Percentiles rank a stretch among this genome's conserved stretches.
phyloP scores from a whole-genome alignment of 2,797 vertebrate species.

The Gallirallus australis region DNA sequence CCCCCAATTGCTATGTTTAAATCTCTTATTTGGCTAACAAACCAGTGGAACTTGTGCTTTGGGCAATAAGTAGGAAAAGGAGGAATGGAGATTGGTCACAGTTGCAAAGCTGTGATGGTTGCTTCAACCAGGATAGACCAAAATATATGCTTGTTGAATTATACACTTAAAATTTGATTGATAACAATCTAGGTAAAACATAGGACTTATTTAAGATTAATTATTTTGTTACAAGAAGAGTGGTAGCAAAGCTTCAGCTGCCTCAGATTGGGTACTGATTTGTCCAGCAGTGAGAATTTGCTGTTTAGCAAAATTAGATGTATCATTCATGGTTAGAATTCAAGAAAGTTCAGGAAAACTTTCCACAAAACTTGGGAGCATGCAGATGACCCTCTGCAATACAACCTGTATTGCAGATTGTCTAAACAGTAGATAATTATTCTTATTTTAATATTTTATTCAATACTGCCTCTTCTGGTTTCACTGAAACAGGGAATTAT shows the following conservation, averaged over 20 bases:
- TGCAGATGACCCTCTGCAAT: neutral
- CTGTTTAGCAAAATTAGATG: neutral
- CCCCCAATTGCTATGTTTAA: too few relatives aligned
- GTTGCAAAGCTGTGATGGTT: neutral
- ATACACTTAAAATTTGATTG: neutral
- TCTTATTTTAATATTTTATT: constrained; percentile 51
- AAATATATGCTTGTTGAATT: neutral
- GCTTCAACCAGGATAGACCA: neutral
- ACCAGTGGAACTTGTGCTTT: neutral
- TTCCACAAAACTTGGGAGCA: neutral
- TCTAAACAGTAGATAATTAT: constrained; percentile 13
- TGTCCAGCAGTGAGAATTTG: neutral
- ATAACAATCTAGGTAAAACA: neutral
- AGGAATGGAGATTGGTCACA: neutral
- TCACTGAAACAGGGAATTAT: constrained; percentile 4
- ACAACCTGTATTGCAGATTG: neutral
- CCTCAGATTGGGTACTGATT: neutral
- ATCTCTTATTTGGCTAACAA: neutral
- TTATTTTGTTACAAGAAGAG: neutral
- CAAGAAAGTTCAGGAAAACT: neutral
- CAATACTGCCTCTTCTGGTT: constrained; percentile 12
- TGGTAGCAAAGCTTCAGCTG: neutral
- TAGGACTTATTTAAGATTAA: neutral
- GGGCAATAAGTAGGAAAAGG: neutral
- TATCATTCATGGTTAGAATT: neutral